phyloP scores from a whole-genome alignment of 2,888 invertebrate species.

The Dilophus febrilis region DNA sequence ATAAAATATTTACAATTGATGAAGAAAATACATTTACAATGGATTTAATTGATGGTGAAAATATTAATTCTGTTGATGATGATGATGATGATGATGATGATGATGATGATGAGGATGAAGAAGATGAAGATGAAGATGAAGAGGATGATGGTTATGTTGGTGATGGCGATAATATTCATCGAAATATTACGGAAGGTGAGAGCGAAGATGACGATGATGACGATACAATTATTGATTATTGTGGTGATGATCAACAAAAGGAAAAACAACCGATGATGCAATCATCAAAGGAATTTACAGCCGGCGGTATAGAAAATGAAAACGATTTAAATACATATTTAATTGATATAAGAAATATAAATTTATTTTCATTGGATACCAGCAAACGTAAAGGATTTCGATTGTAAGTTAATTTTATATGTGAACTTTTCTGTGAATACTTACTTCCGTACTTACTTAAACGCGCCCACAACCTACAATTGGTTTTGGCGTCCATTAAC shows the following conservation, averaged over 20 bases:
- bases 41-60: too few species aligned
- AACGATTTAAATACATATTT: slow-evolving; percentile 31
- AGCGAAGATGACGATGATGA: slow-evolving; percentile 6
- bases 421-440: too few species aligned
- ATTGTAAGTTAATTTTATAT: slow-evolving; percentile 7
- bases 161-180: slow-evolving; percentile 1
- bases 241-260: background rate
- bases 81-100: slow-evolving; percentile 3
- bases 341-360: slow-evolving; percentile 71
- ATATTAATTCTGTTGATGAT: slow-evolving; percentile 2
- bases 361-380: slow-evolving; percentile 62
- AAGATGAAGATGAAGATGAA: background rate
- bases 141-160: slow-evolving; percentile 2
- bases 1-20: slow-evolving; percentile 11
- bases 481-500: too few species aligned
- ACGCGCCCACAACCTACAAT: too few species aligned
- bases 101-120: slow-evolving; percentile 5
- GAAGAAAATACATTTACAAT: slow-evolving; percentile 8
- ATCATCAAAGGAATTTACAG: too few species aligned
- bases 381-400: slow-evolving; percentile 28
- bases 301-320: too few species aligned
- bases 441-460: too few species aligned
- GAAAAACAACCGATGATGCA: background rate
- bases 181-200: background rate
- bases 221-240: slow-evolving; percentile 1